Evolutionary conservation across 37 sponge, comb jelly and placozoan species (phyloP), one percentile per base, ranked within the genome.

Genomic region (Spongia lamella): DNA sequence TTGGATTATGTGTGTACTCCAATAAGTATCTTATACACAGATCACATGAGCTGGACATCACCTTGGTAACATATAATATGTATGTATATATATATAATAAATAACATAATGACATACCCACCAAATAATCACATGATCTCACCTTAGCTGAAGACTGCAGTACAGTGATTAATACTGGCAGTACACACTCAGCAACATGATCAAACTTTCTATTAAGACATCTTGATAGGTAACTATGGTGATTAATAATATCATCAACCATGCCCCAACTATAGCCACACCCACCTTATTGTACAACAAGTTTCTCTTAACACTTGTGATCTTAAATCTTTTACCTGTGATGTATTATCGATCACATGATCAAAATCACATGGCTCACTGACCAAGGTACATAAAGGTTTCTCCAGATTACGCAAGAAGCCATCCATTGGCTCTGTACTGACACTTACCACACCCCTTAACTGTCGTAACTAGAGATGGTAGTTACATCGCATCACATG

Each of bases 121-220:
- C 37, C 39, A 66, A 29, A 62, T 20, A 11, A 9, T 30, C 25
- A 60, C 52, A 2, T 20, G 31, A 21, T 38, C 63, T 29, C 20
- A 88, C 83, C 68, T 92, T 92, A 20, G 86, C 93, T 9, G 87
- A 79, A 57, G 88, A 88, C 1, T 72, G 86, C 0, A 92, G 63
- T 17, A 92, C 69, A 14, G 68, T 35, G 37, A 92, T 75, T 29
- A 92, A 82, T 21, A 75, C 78, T 19, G 89, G 79, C 0, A 92
- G 24, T 70, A 92, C 38, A 26, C 14, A 4, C 40, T 84, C 85
- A 11, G 82, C 89, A 39, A 92, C 56, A 25, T 61, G 66, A 0
- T 65, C 78, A 26, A 88, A 74, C 35, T 75, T 75, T 21, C 11
- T 20, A 32, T 74, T 71, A 26, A 87, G 49, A 26, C 73, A 25